Base-by-base conservation (phyloP, 2,888 invertebrate species). In the Scaptomyza parva region DNA sequence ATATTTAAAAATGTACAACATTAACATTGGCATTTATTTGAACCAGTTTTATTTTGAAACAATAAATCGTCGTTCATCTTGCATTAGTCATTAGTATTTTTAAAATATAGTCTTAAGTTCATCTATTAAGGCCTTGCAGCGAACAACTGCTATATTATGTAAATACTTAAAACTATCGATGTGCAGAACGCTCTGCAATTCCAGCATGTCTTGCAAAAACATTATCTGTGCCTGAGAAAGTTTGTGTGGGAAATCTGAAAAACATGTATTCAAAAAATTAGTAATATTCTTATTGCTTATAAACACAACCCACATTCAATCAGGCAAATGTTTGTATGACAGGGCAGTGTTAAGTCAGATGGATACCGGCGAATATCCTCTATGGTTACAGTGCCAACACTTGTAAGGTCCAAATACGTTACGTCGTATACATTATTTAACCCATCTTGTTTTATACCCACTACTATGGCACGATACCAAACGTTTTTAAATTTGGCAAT, bases 341-440 rank as follows among this genome's bases (percentile, higher is more conserved):
- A 81, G 5, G 83, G 64, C 3, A 59, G 24, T 2, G 5, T 41
- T 4, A 81, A 39, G 12, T 69, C 55, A 5, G 18, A 8, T 5
- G 86, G 76, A 76, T 82, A 85, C 11, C 79, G 83, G 8, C 79
- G 76, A 26, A 81, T 81, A 26, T 71, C 52, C 11, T 52, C 0
- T 3, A 41, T 51, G 0, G 50, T 54, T 14, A 76, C 17, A 14
- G 52, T 61, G 8, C 50, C 53, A 2, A 40, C 22, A 12, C 63
- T 76, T 6, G 68, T 61, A 39, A 52, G 82, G 2, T 81, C 83
- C 14, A 81, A 3, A 22, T 41, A 65, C 18, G 58, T 30, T 6
- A 81, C 69, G 1, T 66, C 60, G 33, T 67, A 81, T 5, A 28
- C 7, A 1, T 18, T 24, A 12, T 28, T 24, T 0, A 6, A 0